Conservation (phyloP, 2,888 invertebrate species). For the Ischnura elegans region DNA sequence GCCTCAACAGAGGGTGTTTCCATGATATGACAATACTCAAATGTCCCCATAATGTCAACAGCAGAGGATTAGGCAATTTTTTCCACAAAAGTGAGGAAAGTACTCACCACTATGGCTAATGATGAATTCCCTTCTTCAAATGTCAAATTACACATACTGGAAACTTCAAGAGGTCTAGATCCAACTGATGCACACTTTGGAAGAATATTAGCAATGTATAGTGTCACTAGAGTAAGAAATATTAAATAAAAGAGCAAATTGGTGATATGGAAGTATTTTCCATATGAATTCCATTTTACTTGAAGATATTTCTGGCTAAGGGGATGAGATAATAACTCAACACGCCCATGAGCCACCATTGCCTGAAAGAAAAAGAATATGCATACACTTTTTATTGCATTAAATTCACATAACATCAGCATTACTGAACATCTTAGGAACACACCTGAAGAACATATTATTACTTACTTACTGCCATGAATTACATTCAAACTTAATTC, state of each 20-base stretch:
- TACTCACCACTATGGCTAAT: background rate
- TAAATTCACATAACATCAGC: too few relatives aligned
- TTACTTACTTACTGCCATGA: too few relatives aligned
- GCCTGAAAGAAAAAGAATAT: too few relatives aligned
- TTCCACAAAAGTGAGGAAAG: too few relatives aligned
- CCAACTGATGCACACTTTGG: slow-evolving; percentile 67
- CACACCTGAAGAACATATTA: too few relatives aligned
- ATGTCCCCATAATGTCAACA: too few relatives aligned
- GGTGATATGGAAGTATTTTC: slow-evolving; percentile 91
- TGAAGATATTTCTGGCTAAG: slow-evolving; percentile 92
- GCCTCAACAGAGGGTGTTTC: too few relatives aligned
- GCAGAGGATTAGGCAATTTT: too few relatives aligned
- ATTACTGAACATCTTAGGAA: too few relatives aligned
- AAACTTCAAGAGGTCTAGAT: background rate
- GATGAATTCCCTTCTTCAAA: background rate
- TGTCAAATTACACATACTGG: background rate
- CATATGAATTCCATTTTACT: slow-evolving; percentile 96
- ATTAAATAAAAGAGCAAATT: slow-evolving; percentile 90
- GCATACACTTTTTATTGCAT: too few relatives aligned
- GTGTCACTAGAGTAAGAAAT: slow-evolving; percentile 88
- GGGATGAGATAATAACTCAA: slow-evolving; percentile 91
- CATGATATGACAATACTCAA: too few relatives aligned
- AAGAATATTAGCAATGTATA: slow-evolving; percentile 87
- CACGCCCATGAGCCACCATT: slow-evolving; percentile 91
- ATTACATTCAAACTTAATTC: too few relatives aligned